Evolutionary conservation across 2,797 vertebrate species (phyloP).

Genomic region (Scolopax rusticola): DNA sequence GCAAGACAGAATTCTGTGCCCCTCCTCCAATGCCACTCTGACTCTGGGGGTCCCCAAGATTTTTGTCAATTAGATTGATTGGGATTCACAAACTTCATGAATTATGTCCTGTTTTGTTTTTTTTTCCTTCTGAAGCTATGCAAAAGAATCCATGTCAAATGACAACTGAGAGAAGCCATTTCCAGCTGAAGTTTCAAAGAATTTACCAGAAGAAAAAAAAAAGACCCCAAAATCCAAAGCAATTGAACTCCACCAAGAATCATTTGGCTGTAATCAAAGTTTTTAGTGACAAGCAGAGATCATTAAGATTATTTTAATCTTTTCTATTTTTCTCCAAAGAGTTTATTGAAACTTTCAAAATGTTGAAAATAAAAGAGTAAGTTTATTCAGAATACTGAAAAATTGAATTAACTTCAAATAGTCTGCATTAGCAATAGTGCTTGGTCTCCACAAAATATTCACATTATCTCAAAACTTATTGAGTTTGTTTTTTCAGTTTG

Average conservation of each 20-base stretch:
- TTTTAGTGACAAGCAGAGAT: neutral
- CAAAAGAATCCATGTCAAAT: neutral
- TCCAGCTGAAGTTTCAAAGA: neutral
- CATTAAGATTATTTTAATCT: neutral
- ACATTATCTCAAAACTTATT: neutral
- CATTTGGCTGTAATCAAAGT: neutral
- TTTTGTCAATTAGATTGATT: neutral
- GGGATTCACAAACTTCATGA: neutral
- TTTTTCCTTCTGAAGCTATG: neutral
- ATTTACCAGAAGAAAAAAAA: neutral
- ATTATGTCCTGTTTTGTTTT: neutral
- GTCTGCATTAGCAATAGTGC: neutral
- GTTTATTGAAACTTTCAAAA: neutral
- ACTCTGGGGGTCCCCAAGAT: neutral
- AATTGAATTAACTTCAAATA: neutral
- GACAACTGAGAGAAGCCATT: neutral
- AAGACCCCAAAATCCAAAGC: neutral
- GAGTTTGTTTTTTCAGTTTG: neutral
- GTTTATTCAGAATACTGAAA: neutral
- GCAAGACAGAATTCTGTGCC: neutral
- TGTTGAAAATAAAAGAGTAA: neutral
- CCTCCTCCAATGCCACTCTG: accelerated
- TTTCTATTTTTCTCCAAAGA: neutral
- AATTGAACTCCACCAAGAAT: neutral
- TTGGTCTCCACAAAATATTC: neutral